Percentiles rank a stretch among this genome's conserved stretches.
Evolutionary conservation across 1,140 invertebrate species (phyloP).

Genomic region (Aleiodes sp.): DNA sequence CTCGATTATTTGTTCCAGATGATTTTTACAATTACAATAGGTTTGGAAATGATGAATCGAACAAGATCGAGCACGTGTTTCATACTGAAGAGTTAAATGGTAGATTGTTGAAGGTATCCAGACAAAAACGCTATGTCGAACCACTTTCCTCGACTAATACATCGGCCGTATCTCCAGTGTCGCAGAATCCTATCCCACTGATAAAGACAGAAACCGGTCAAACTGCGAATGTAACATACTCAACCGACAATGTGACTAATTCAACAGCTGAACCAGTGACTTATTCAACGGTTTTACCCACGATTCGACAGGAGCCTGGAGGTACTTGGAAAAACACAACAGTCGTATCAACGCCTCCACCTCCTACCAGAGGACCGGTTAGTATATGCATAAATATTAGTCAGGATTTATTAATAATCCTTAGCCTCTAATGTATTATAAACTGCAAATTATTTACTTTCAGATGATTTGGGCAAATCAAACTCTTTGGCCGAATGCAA

Average conservation of each 20-base stretch:
- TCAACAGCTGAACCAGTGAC: slow-evolving; percentile 37
- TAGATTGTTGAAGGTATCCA: background rate
- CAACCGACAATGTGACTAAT: slow-evolving; percentile 27
- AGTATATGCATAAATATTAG: slow-evolving; percentile 10
- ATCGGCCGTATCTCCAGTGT: background rate
- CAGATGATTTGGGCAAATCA: slow-evolving; percentile 42
- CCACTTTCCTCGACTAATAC: background rate
- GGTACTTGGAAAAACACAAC: background rate
- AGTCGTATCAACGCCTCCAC: slow-evolving; percentile 38
- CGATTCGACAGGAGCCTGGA: slow-evolving; percentile 22
- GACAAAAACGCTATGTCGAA: background rate
- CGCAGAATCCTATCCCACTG: slow-evolving; percentile 7
- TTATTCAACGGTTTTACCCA: slow-evolving; percentile 21
- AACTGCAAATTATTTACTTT: background rate
- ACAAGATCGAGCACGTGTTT: slow-evolving; percentile 11
- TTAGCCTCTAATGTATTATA: background rate
- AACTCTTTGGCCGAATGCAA: slow-evolving; percentile 43
- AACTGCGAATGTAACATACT: slow-evolving; percentile 33
- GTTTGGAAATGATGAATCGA: background rate
- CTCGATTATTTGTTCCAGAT: slow-evolving; percentile 41
- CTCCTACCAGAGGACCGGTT: slow-evolving; percentile 27
- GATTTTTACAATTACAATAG: slow-evolving; percentile 33
- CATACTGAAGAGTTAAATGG: background rate
- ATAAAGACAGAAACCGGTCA: slow-evolving; percentile 26
- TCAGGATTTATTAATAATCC: slow-evolving; percentile 1